Conservation (phyloP, 2,888 invertebrate species). For the Toxonevra muliebris region DNA sequence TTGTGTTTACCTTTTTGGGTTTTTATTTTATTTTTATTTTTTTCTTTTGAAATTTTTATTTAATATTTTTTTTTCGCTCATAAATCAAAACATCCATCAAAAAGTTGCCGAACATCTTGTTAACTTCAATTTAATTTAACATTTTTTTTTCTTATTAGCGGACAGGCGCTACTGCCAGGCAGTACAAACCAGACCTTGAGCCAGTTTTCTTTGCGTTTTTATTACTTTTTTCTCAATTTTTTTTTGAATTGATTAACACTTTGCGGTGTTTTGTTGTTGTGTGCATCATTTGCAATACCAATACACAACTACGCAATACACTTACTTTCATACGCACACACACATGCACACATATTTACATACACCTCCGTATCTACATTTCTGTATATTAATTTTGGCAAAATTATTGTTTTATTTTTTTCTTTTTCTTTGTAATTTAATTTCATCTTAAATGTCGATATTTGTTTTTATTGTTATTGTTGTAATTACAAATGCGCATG, state of each 20-base stretch:
- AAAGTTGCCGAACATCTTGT: background rate
- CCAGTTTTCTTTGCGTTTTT: constrained; percentile 12
- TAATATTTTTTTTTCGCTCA: background rate
- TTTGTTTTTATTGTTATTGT: too few relatives aligned
- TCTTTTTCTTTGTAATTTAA: too few relatives aligned
- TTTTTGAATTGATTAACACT: constrained; percentile 1
- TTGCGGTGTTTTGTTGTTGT: constrained; percentile 1
- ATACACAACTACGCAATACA: background rate
- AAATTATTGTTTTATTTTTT: too few relatives aligned
- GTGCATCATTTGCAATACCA: background rate
- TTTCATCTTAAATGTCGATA: too few relatives aligned
- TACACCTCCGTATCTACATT: background rate
- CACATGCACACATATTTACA: background rate
- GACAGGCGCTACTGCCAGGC: background rate
- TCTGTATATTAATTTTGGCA: too few relatives aligned
- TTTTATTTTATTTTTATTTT: background rate
- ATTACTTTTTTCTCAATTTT: background rate
- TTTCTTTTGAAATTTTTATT: background rate
- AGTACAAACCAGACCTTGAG: constrained; percentile 21
- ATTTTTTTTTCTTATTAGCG: background rate
- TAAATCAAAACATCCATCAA: background rate
- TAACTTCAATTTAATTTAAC: background rate
- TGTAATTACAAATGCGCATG: too few relatives aligned
- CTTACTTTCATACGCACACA: background rate
- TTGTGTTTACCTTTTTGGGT: background rate